A percentile compares a stretch with the other conserved stretches of the same genome.
Conservation (phyloP, 2,888 invertebrate species). For the Ferrisia virgata region DNA sequence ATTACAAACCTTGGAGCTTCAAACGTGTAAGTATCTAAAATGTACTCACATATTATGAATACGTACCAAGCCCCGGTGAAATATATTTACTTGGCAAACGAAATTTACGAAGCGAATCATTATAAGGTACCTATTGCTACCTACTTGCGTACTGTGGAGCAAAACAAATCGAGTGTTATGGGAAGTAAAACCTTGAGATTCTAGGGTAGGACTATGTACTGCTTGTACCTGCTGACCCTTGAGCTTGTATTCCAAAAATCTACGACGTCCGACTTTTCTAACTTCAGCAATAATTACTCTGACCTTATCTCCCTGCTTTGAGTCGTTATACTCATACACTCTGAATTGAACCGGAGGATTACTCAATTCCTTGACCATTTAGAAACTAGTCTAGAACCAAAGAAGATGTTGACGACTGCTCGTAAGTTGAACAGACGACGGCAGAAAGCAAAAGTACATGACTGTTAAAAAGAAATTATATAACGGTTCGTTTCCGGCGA, state of each 20-base stretch:
- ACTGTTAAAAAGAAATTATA: slow-evolving; percentile 7
- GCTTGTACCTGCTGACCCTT: background rate
- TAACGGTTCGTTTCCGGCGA: background rate
- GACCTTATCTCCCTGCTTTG: background rate
- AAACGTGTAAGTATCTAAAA: background rate
- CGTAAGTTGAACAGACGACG: no score
- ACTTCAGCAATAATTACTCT: background rate
- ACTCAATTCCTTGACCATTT: background rate
- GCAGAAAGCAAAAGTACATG: background rate
- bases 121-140: background rate
- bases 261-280: background rate
- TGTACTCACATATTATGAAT: background rate
- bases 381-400: background rate
- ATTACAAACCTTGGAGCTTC: background rate
- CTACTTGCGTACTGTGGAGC: background rate
- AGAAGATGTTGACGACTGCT: background rate
- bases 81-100: background rate
- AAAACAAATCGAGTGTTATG: background rate
- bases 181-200: background rate
- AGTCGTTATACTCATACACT: no score
- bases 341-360: no score
- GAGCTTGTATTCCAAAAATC: background rate
- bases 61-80: background rate
- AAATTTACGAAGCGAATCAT: slow-evolving; percentile 7
- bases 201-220: background rate